Conservation (phyloP, 2,888 invertebrate species). For the Bellardia bayeri region DNA sequence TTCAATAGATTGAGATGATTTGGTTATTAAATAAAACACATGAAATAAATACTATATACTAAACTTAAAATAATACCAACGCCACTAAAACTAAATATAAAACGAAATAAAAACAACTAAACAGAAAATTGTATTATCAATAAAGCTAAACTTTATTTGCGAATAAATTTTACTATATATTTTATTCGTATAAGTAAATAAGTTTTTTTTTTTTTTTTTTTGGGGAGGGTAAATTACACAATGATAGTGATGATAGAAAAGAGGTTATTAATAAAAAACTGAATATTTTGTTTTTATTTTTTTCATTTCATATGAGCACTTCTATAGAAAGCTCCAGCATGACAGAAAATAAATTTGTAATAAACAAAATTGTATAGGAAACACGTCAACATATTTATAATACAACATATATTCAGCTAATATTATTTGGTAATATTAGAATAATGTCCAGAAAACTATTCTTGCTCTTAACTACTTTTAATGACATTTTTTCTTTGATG, state of each 20-base stretch:
- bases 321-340: too few relatives aligned
- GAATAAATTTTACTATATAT: background rate
- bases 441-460: too few relatives aligned
- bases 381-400: too few relatives aligned
- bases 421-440: too few relatives aligned
- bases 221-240: background rate
- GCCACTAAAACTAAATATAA: background rate
- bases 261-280: background rate
- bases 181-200: background rate
- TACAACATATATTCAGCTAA: too few relatives aligned
- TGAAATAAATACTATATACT: background rate
- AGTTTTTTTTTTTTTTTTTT: background rate
- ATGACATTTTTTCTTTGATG: too few relatives aligned
- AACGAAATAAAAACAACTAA: background rate
- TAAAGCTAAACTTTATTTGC: background rate
- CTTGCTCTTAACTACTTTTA: too few relatives aligned
- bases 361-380: too few relatives aligned
- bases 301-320: too few relatives aligned
- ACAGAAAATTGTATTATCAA: constrained; percentile 1
- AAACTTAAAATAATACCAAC: background rate
- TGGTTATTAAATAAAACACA: background rate
- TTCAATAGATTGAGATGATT: constrained; percentile 33
- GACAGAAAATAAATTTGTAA: too few relatives aligned
- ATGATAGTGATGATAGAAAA: background rate
- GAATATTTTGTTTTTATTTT: too few relatives aligned